A percentile compares a stretch with the other conserved stretches of the same genome.
These are phyloP conservation scores for Bolborhynchus lineola DNA, from an alignment of 2,113 vertebrate genomes.

Conservation along the genomic window DNA sequence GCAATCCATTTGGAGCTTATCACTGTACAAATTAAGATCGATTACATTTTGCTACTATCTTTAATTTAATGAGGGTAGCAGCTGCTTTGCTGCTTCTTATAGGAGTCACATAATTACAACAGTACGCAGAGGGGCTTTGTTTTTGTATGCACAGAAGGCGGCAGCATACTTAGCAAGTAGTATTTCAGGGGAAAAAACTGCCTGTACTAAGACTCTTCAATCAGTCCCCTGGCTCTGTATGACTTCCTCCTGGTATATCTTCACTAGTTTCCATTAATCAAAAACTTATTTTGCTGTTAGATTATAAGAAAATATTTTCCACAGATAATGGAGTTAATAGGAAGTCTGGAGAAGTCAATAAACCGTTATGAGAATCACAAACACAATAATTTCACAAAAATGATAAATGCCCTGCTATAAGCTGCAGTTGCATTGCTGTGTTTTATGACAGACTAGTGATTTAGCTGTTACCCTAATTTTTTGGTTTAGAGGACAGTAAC, in stretches of 20 bases:
- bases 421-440: background rate
- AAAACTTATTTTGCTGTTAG: constrained; percentile 44
- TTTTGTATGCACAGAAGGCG: background rate
- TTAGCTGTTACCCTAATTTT: background rate
- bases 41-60: constrained; percentile 45
- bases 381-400: background rate
- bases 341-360: constrained; percentile 53
- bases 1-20: constrained; percentile 31
- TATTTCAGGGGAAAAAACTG: constrained; percentile 22
- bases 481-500: background rate
- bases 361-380: constrained; percentile 34
- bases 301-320: constrained; percentile 48
- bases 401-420: background rate
- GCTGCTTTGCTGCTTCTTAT: constrained; percentile 11
- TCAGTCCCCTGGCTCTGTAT: background rate
- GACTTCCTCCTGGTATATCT: background rate
- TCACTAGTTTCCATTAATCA: constrained; percentile 47
- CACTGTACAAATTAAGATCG: constrained; percentile 40
- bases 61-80: constrained; percentile 52
- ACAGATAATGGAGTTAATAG: constrained; percentile 21
- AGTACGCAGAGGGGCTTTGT: background rate
- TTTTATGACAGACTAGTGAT: background rate
- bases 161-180: background rate
- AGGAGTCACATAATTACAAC: background rate
- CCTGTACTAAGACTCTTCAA: background rate